These are phyloP conservation scores for Drosophila atroscutellata DNA, from an alignment of 2,888 invertebrate species.

Conservation along the genomic window DNA sequence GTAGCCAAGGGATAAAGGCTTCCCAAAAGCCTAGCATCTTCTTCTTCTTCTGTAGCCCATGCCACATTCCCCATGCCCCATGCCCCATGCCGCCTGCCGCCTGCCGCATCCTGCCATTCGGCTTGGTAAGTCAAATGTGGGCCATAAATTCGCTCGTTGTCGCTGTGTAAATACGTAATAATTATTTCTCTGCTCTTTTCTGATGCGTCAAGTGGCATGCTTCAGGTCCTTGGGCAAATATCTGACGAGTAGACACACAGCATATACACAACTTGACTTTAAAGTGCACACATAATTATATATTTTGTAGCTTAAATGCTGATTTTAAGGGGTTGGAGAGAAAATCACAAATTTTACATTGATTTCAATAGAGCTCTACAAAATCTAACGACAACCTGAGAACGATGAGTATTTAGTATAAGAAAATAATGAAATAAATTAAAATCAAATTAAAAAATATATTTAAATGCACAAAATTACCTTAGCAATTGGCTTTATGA, in stretches of 20 bases:
- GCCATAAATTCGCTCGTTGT: conserved; percentile 57
- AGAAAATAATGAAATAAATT: background rate
- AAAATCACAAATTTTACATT: background rate
- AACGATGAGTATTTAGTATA: background rate
- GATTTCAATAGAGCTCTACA: background rate
- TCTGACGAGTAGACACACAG: background rate
- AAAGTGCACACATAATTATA: conserved; percentile 1
- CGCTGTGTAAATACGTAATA: conserved; percentile 72
- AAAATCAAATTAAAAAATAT: background rate
- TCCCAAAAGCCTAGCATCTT: conserved; percentile 38
- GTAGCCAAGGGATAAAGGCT: conserved; percentile 1
- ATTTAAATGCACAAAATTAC: no score
- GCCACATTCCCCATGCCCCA: background rate
- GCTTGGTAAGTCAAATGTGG: conserved; percentile 65
- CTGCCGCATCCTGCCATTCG: conserved; percentile 17
- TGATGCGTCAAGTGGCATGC: conserved; percentile 30
- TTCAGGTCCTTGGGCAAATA: conserved; percentile 32
- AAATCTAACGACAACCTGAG: background rate
- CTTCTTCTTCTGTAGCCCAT: background rate
- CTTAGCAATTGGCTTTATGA: no score
- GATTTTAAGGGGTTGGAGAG: no score
- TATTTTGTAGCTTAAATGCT: background rate
- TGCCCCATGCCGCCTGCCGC: background rate
- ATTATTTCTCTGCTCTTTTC: conserved; percentile 66
- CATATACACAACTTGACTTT: background rate